A percentile compares a stretch with the other conserved stretches of the same genome.
Evolutionary conservation across 2,888 invertebrate species (phyloP).

Genomic region (Drosophila recens): DNA sequence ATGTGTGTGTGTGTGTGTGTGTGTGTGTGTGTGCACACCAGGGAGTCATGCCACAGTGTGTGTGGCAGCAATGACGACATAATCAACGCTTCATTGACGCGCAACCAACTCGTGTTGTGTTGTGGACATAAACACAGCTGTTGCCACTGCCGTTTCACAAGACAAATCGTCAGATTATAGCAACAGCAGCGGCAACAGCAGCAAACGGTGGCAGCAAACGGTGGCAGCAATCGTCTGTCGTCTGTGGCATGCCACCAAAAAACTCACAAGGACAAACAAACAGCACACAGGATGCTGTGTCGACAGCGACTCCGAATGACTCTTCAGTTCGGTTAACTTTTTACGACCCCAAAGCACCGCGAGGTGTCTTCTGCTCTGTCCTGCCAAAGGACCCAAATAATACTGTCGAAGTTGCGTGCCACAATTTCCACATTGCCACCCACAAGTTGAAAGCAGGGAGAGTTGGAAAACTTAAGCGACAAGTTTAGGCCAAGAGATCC

Average conservation of each 20-base stretch:
- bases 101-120: slow-evolving; percentile 34
- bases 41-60: slow-evolving; percentile 19
- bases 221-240: too few relatives aligned
- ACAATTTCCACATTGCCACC: slow-evolving; percentile 1
- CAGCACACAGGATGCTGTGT: slow-evolving; percentile 14
- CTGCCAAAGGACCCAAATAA: not conserved
- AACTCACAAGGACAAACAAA: slow-evolving; percentile 29
- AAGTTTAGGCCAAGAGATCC: slow-evolving; percentile 4
- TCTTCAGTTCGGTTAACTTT: slow-evolving; percentile 52
- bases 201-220: slow-evolving; percentile 15
- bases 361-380: not conserved
- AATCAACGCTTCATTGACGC: slow-evolving; percentile 76
- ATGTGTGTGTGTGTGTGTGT: slow-evolving; percentile 24
- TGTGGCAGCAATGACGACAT: slow-evolving; percentile 67
- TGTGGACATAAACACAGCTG: slow-evolving; percentile 64
- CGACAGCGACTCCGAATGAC: slow-evolving; percentile 32
- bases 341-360: slow-evolving; percentile 37
- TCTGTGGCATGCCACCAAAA: slow-evolving; percentile 44
- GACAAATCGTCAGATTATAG: slow-evolving; percentile 54
- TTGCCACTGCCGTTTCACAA: slow-evolving; percentile 42
- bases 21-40: slow-evolving; percentile 31
- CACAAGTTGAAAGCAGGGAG: not conserved
- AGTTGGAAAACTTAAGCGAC: slow-evolving; percentile 4
- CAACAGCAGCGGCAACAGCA: slow-evolving; percentile 30
- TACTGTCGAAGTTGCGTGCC: slow-evolving; percentile 18